Percentiles rank a stretch among this genome's conserved stretches.
These are phyloP conservation scores for Glaucidium brasilianum DNA, from an alignment of 2,113 vertebrate genomes.

Conservation along the genomic window DNA sequence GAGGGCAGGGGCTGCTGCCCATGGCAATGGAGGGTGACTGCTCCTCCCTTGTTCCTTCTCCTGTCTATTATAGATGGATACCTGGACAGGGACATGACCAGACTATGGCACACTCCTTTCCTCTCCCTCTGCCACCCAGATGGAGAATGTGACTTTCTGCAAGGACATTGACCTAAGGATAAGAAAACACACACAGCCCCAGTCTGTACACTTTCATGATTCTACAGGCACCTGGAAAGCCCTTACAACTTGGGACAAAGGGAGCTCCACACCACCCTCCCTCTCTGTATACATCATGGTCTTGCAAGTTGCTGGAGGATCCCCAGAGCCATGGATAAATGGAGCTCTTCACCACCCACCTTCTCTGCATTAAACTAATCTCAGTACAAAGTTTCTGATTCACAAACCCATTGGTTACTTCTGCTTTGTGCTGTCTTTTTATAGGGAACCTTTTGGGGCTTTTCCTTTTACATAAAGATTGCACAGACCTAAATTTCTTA, in stretches of 20 bases:
- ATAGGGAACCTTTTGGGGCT: neutral
- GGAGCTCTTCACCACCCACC: neutral
- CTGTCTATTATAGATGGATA: neutral
- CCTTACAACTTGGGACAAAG: neutral
- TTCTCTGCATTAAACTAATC: neutral
- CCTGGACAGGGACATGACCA: neutral
- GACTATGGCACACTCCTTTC: neutral
- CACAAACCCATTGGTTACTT: neutral
- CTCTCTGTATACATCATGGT: accelerated
- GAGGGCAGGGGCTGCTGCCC: neutral
- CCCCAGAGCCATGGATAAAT: neutral
- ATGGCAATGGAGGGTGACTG: neutral
- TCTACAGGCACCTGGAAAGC: neutral
- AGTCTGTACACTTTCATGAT: neutral
- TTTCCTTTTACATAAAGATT: neutral
- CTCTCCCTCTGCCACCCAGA: neutral
- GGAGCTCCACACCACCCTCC: neutral
- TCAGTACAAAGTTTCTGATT: neutral
- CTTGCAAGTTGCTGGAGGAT: neutral
- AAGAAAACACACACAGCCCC: neutral
- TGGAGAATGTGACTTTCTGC: neutral
- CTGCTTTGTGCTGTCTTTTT: neutral
- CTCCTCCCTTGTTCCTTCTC: neutral
- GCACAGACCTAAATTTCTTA: neutral
- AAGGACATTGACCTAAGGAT: neutral